Percentiles rank a stretch among this genome's conserved stretches.
These are phyloP conservation scores for Plecturocebus donacophilus DNA, from an alignment of 2,113 vertebrate species.

Conservation along the genomic window DNA sequence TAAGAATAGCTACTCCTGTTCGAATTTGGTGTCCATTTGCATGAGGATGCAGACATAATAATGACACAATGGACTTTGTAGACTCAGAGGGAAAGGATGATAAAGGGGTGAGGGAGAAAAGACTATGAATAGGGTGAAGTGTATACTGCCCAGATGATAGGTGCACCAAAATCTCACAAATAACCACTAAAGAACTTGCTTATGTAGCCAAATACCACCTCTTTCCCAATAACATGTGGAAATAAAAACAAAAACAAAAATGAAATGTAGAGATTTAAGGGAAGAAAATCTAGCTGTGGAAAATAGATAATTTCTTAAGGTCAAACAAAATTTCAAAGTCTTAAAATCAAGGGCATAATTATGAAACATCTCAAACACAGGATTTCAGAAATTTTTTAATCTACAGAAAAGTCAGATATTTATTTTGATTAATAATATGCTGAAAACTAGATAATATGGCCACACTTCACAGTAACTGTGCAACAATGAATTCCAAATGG, in stretches of 20 bases:
- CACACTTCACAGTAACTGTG: slow-evolving; percentile 37
- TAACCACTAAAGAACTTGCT: no score
- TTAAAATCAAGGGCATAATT: not conserved
- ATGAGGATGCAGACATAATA: no score
- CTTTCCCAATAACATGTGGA: no score
- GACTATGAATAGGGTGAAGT: no score
- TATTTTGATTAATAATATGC: slow-evolving; percentile 21
- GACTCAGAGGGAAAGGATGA: no score
- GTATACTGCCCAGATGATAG: no score
- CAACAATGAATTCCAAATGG: slow-evolving; percentile 20
- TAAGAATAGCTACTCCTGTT: no score
- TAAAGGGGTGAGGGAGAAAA: no score
- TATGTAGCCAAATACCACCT: no score
- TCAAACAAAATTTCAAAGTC: slow-evolving; percentile 17
- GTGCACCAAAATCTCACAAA: no score
- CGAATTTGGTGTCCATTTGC: no score
- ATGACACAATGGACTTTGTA: no score
- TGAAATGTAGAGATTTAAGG: not conserved
- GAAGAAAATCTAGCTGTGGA: not conserved
- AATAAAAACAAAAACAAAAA: not conserved
- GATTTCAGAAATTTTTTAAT: not conserved
- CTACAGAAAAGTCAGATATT: not conserved
- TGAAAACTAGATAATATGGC: not conserved
- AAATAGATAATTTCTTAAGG: not conserved
- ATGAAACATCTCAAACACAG: not conserved